Evolutionary conservation across 2,797 vertebrate species (phyloP).

Genomic region (Poecilia gillii): DNA sequence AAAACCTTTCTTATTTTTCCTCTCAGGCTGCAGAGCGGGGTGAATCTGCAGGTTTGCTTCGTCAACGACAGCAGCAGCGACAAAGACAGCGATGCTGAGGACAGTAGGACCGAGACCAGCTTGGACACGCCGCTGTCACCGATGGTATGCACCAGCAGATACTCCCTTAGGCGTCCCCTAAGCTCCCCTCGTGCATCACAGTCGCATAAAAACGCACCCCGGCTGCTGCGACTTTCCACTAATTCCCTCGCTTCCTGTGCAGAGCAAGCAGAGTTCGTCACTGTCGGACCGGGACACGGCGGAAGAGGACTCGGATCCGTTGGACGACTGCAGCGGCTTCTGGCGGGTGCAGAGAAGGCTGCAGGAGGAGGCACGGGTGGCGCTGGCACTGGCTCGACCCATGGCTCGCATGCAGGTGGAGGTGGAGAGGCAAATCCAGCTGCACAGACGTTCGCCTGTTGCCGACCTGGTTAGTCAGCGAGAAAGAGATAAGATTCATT

Average conservation of each 20-base stretch:
- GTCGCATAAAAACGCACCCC: background rate
- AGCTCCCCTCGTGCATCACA: background rate
- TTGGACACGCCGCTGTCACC: constrained; percentile 94
- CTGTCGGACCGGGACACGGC: constrained; percentile 95
- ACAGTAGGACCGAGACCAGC: constrained; percentile 96
- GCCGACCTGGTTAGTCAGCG: constrained; percentile 89
- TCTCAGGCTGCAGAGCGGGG: constrained; percentile 88
- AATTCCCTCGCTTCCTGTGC: constrained; percentile 27
- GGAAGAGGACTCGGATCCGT: constrained; percentile 92
- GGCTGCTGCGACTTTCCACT: background rate
- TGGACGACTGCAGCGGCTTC: constrained; percentile 96
- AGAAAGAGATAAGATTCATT: constrained; percentile 3
- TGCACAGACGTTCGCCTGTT: constrained; percentile 91
- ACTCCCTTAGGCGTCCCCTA: background rate
- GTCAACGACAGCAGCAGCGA: constrained; percentile 97
- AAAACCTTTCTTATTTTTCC: background rate
- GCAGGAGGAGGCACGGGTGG: constrained; percentile 95
- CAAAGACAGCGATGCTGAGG: constrained; percentile 96
- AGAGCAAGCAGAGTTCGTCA: constrained; percentile 98
- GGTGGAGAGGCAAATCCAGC: constrained; percentile 96
- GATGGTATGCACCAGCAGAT: constrained; percentile 78
- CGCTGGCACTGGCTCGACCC: constrained; percentile 93
- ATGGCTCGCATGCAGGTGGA: constrained; percentile 99
- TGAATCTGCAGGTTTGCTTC: constrained; percentile 97
- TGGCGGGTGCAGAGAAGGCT: constrained; percentile 92